phyloP scores from a whole-genome alignment of 2,888 invertebrate species.

The Amblyjoppa proteus region DNA sequence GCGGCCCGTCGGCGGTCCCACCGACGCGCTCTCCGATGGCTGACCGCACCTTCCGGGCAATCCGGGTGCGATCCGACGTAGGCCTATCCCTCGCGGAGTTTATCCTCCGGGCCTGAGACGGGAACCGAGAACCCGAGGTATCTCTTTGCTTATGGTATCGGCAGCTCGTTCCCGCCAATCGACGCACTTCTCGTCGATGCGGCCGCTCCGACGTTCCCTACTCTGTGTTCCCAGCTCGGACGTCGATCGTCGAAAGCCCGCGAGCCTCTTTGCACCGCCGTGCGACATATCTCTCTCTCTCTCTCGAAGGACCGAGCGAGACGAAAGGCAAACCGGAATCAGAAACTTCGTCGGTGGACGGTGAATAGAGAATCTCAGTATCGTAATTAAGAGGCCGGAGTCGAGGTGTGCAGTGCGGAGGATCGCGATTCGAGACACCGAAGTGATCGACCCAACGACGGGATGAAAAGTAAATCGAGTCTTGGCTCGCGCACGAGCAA shows the following conservation, averaged over 20 bases:
- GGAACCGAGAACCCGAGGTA: background rate
- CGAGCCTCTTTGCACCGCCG: slow-evolving; percentile 22
- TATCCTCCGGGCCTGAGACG: slow-evolving; percentile 27
- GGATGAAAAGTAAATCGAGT: slow-evolving; percentile 22
- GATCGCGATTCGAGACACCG: slow-evolving; percentile 14
- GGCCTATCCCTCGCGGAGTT: slow-evolving; percentile 35
- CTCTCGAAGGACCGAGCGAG: background rate
- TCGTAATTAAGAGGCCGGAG: slow-evolving; percentile 77
- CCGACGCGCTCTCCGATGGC: slow-evolving; percentile 80
- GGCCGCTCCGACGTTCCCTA: background rate
- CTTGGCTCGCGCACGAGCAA: slow-evolving; percentile 37
- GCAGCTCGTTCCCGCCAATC: slow-evolving; percentile 6
- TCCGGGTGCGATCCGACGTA: slow-evolving; percentile 76
- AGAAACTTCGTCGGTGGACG: slow-evolving; percentile 3
- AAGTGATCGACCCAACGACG: background rate
- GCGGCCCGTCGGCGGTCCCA: slow-evolving; percentile 82
- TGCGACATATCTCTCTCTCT: background rate
- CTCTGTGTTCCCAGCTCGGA: background rate
- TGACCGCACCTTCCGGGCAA: slow-evolving; percentile 84
- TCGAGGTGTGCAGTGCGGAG: slow-evolving; percentile 58
- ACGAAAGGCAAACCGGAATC: slow-evolving; percentile 5
- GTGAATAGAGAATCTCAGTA: slow-evolving; percentile 70
- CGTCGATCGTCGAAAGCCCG: slow-evolving; percentile 4
- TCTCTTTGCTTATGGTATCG: slow-evolving; percentile 9
- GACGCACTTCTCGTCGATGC: slow-evolving; percentile 2